Evolutionary conservation across 2,888 invertebrate species (phyloP).

Genomic region (Archips crataeganus): DNA sequence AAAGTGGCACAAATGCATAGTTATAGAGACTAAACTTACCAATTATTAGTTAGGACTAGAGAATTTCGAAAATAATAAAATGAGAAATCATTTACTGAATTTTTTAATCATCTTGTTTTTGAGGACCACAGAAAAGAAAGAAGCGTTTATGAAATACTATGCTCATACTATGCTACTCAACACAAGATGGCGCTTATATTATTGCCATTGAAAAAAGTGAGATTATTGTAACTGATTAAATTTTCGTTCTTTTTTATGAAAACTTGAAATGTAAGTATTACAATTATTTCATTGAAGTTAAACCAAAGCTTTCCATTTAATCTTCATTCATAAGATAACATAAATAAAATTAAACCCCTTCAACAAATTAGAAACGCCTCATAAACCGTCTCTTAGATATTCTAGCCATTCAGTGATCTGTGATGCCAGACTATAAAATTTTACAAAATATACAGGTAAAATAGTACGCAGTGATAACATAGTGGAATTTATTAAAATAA

Average conservation of each 20-base stretch:
- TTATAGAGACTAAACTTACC: too few species aligned
- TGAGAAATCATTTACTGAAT: too few species aligned
- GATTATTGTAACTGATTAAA: not conserved
- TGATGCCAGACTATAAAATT: slow-evolving; percentile 45
- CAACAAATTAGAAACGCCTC: slow-evolving; percentile 23
- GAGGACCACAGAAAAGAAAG: too few species aligned
- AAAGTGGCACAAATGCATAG: too few species aligned
- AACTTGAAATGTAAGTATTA: too few species aligned
- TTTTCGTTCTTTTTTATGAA: too few species aligned
- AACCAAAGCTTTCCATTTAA: too few species aligned
- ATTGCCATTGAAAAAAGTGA: not conserved
- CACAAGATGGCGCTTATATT: slow-evolving; percentile 50
- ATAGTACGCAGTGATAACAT: not conserved
- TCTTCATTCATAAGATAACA: too few species aligned
- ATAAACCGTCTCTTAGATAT: slow-evolving; percentile 3
- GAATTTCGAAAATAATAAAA: too few species aligned
- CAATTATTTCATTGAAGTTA: too few species aligned
- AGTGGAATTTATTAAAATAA: not conserved
- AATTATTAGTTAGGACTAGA: too few species aligned
- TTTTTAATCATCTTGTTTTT: too few species aligned
- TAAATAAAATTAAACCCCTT: not conserved
- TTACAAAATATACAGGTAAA: slow-evolving; percentile 4
- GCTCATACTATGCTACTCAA: slow-evolving; percentile 45
- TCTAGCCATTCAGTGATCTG: slow-evolving; percentile 49
- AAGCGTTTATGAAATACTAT: not conserved